Conservation (phyloP, 2,113 vertebrate genomes). For the Dicentrarchus labrax region DNA sequence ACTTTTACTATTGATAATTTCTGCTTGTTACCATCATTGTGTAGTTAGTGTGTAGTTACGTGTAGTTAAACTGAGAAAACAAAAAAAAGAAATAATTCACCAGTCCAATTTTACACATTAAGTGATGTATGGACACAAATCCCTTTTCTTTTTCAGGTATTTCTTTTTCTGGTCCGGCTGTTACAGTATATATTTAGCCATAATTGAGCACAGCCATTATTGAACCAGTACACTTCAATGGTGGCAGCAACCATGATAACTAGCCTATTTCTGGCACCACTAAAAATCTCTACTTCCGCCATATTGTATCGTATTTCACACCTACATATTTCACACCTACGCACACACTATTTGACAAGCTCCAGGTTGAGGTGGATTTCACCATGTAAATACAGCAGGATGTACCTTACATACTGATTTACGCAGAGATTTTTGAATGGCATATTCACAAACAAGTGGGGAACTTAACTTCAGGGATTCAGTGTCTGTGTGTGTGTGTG, state of each 20-base stretch:
- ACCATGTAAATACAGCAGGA: slow-evolving; percentile 39
- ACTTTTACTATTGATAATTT: slow-evolving; percentile 7
- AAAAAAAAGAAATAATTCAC: neutral
- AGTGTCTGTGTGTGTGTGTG: slow-evolving; percentile 19
- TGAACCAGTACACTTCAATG: slow-evolving; percentile 25
- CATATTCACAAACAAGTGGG: slow-evolving; percentile 42
- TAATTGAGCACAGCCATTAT: slow-evolving; percentile 50
- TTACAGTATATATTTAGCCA: slow-evolving; percentile 47
- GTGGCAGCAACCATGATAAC: slow-evolving; percentile 56
- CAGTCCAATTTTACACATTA: neutral
- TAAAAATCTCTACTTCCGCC: slow-evolving; percentile 47
- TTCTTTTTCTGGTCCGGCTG: slow-evolving; percentile 21
- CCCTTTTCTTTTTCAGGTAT: slow-evolving; percentile 18
- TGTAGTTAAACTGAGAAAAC: slow-evolving; percentile 11
- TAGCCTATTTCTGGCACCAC: slow-evolving; percentile 48
- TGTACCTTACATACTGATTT: slow-evolving; percentile 33
- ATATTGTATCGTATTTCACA: slow-evolving; percentile 64
- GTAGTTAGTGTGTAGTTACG: neutral
- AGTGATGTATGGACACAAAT: slow-evolving; percentile 18
- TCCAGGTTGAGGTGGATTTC: slow-evolving; percentile 56
- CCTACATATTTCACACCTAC: slow-evolving; percentile 51
- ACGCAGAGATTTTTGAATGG: slow-evolving; percentile 52
- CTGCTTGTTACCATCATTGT: slow-evolving; percentile 10
- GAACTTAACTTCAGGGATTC: slow-evolving; percentile 47
- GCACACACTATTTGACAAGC: slow-evolving; percentile 58